Evolutionary conservation across 2,797 vertebrate genomes (phyloP).

Genomic region (Petrocephalus schoutedeni): DNA sequence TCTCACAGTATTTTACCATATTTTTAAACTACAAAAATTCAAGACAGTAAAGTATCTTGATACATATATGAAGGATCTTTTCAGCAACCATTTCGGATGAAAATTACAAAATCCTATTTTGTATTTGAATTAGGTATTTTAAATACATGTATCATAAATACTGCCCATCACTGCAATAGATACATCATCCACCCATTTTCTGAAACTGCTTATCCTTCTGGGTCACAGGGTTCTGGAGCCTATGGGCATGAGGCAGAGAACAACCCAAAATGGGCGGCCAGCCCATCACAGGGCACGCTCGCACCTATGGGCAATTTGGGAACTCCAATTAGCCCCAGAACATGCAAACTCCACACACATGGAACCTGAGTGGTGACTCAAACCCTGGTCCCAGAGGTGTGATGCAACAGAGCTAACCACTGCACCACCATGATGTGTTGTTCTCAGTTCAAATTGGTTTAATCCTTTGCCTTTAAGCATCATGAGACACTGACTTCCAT

Average conservation of each 20-base stretch:
- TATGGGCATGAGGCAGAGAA: no score
- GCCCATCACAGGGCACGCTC: no score
- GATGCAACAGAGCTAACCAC: no score
- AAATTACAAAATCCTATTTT: not conserved
- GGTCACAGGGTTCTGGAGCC: no score
- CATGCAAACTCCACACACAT: no score
- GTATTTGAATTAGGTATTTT: not conserved
- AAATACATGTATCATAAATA: not conserved
- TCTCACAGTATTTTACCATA: not conserved
- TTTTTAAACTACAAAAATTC: not conserved
- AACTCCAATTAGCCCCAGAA: no score
- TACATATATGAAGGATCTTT: not conserved
- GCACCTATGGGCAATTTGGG: no score
- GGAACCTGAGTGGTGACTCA: no score
- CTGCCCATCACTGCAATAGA: not conserved
- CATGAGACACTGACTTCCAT: not conserved
- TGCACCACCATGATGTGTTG: not conserved
- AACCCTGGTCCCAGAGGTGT: no score
- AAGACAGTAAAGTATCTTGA: not conserved
- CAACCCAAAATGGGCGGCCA: no score
- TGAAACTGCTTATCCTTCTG: no score
- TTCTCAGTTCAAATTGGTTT: not conserved
- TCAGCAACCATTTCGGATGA: not conserved
- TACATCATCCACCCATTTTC: not conserved
- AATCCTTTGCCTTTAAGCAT: not conserved